phyloP scores from a whole-genome alignment of 2,888 invertebrate species.

The Synergus itoensis region DNA sequence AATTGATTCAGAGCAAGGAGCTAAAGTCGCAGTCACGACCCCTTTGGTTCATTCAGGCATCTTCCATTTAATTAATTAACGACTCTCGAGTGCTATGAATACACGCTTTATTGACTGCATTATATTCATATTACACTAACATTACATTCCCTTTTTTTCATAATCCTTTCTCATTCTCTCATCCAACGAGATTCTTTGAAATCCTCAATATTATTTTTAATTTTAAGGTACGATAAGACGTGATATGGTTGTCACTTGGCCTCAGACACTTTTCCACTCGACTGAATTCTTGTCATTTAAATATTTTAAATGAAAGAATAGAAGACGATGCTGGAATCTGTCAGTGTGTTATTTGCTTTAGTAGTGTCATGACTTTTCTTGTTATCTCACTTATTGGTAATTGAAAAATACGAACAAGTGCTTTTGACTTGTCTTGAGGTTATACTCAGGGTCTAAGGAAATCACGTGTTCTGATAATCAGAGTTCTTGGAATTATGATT shows the following conservation, averaged over 20 bases:
- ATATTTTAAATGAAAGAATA: background rate
- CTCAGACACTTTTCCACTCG: background rate
- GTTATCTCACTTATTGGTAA: constrained; percentile 20
- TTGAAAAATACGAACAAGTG: constrained; percentile 26
- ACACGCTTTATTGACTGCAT: background rate
- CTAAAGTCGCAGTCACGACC: constrained; percentile 65
- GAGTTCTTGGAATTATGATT: too few relatives aligned
- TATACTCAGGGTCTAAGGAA: background rate
- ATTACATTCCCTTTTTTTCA: background rate
- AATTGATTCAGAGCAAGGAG: constrained; percentile 69
- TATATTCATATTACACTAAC: background rate
- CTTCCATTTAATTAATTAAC: constrained; percentile 52
- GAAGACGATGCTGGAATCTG: background rate
- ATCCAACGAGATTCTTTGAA: background rate
- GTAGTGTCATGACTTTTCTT: constrained; percentile 31
- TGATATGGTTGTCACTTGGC: constrained; percentile 12
- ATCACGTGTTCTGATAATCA: background rate
- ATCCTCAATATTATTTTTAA: constrained; percentile 1
- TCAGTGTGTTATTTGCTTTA: background rate
- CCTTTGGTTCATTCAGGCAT: constrained; percentile 16
- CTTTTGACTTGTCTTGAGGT: constrained; percentile 2
- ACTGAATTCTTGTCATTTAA: constrained; percentile 14
- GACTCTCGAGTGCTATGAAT: constrained; percentile 45
- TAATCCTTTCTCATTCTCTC: background rate
- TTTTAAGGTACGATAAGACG: background rate